Conservation (phyloP, 2,888 invertebrate species). For the Anorthoa munda region DNA sequence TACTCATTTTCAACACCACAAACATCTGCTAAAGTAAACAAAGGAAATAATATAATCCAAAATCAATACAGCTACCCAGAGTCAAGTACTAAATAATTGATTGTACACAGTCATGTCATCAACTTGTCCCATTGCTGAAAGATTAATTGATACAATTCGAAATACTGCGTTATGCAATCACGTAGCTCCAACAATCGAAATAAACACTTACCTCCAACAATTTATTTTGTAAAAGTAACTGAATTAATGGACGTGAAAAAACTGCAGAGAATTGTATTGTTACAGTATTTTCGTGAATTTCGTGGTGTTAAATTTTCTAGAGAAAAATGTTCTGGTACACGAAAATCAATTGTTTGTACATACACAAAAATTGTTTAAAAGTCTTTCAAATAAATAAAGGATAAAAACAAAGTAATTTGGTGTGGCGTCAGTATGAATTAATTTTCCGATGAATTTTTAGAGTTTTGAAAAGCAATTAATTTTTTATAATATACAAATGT, state of each 20-base stretch:
- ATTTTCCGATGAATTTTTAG: background rate
- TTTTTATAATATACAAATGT: background rate
- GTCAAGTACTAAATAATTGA: conserved; percentile 44
- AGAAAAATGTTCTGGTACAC: background rate
- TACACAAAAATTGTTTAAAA: background rate
- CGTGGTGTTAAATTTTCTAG: conserved; percentile 9
- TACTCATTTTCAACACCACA: background rate
- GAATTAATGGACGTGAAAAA: conserved; percentile 48
- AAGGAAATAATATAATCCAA: conserved; percentile 6
- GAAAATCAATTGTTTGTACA: background rate
- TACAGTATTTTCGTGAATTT: conserved; percentile 4
- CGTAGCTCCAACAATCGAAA: conserved; percentile 45
- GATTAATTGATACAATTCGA: conserved; percentile 63
- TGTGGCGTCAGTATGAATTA: background rate
- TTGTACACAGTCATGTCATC: conserved; percentile 44
- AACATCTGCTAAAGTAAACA: conserved; percentile 14
- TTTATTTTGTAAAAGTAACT: conserved; percentile 56
- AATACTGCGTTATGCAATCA: conserved; percentile 58
- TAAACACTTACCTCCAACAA: conserved; percentile 51
- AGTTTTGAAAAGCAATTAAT: background rate
- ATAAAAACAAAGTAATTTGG: background rate
- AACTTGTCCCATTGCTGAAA: conserved; percentile 53
- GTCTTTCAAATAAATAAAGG: background rate
- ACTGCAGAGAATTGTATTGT: conserved; percentile 24
- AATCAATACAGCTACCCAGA: conserved; percentile 19